Conservation (phyloP, 2,113 vertebrate species). For the Plectropomus leopardus region DNA sequence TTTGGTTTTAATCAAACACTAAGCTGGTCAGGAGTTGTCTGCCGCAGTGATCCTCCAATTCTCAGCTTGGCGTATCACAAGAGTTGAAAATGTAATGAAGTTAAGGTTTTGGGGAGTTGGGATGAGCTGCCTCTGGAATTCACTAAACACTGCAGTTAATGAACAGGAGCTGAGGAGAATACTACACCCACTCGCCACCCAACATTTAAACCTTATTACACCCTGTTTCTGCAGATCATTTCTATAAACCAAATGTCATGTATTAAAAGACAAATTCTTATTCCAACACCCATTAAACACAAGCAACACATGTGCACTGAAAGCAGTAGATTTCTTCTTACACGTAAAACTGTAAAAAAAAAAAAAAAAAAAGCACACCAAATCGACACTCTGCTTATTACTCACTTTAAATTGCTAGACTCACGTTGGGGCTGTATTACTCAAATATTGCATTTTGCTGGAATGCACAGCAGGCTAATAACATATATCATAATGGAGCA, state of each 20-base stretch:
- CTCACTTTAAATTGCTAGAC: slow-evolving; percentile 21
- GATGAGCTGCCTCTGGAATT: neutral
- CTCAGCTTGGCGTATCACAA: neutral
- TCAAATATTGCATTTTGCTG: slow-evolving; percentile 66
- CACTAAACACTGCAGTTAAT: slow-evolving; percentile 14
- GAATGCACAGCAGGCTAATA: slow-evolving; percentile 59
- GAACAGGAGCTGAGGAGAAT: slow-evolving; percentile 16
- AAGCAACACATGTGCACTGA: slow-evolving; percentile 17
- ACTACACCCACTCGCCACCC: neutral
- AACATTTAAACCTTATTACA: neutral
- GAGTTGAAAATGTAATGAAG: neutral
- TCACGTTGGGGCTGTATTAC: slow-evolving; percentile 21
- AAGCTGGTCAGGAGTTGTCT: neutral
- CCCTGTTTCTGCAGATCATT: neutral
- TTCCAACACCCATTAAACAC: slow-evolving; percentile 3
- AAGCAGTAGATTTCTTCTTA: neutral
- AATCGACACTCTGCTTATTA: slow-evolving; percentile 2
- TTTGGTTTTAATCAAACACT: slow-evolving; percentile 14
- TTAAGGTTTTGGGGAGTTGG: neutral
- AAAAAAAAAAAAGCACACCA: neutral
- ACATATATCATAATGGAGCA: slow-evolving; percentile 44
- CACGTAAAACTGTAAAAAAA: slow-evolving; percentile 15
- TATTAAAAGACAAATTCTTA: neutral
- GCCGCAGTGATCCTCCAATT: neutral
- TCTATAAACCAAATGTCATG: too few species aligned